Percentiles rank a stretch among this genome's conserved stretches.
These are phyloP conservation scores for Cyanoramphus novaezelandiae DNA, from an alignment of 2,113 vertebrate genomes.

Conservation along the genomic window DNA sequence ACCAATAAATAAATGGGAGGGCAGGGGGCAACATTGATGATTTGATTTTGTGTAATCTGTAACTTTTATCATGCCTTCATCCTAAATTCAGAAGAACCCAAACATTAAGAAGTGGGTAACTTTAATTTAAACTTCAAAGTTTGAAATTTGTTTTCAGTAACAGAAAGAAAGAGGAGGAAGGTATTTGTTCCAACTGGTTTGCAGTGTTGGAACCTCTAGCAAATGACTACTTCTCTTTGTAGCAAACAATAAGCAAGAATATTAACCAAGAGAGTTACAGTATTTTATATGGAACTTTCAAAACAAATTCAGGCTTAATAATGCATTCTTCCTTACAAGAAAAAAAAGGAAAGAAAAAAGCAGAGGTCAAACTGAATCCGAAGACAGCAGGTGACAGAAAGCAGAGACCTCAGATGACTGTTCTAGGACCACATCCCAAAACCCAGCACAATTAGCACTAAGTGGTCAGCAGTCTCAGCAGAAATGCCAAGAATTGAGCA, in stretches of 20 bases:
- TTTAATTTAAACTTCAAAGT: neutral
- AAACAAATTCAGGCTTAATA: slow-evolving; percentile 7
- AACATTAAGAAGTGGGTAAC: neutral
- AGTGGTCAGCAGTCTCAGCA: slow-evolving; percentile 25
- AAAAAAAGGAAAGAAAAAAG: neutral
- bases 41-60: neutral
- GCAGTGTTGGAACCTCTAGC: neutral
- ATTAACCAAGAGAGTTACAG: neutral
- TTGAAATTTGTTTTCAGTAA: neutral
- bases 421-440: slow-evolving; percentile 49
- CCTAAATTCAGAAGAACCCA: neutral
- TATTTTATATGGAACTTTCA: neutral
- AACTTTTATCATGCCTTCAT: neutral
- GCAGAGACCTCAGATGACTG: slow-evolving; percentile 25
- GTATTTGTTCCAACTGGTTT: neutral
- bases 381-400: neutral
- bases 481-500: slow-evolving; percentile 8
- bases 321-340: neutral
- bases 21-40: accelerated
- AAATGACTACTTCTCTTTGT: neutral
- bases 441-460: slow-evolving; percentile 48
- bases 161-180: neutral
- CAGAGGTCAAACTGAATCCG: neutral
- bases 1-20: neutral
- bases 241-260: neutral